Percentiles rank a stretch among this genome's conserved stretches.
Evolutionary conservation across 2,113 vertebrate genomes (phyloP).

Genomic region (Serilophus lunatus): DNA sequence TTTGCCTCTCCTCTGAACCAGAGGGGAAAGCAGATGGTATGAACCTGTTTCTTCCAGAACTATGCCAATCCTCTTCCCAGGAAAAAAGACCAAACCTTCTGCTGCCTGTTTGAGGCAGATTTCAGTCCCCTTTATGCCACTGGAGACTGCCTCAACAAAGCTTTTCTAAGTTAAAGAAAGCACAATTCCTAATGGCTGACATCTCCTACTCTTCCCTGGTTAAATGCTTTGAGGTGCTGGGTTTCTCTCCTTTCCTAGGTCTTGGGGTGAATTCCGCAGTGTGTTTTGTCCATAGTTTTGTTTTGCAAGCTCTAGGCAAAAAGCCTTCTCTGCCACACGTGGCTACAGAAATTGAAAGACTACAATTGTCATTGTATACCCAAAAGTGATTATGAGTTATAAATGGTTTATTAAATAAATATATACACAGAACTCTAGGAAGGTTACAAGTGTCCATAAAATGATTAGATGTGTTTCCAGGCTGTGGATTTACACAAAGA

Average conservation of each 20-base stretch:
- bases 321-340: not conserved
- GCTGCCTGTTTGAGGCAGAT: not conserved
- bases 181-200: not conserved
- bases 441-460: not conserved
- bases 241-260: not conserved
- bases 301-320: not conserved
- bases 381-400: not conserved
- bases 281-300: not conserved
- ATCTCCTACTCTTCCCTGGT: not conserved
- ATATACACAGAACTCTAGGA: not conserved
- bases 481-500: not conserved
- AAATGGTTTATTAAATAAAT: not conserved
- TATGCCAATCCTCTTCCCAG: not conserved
- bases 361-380: not conserved
- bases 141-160: not conserved
- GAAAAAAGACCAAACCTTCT: not conserved
- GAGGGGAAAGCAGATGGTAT: constrained; percentile 22
- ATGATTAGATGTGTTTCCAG: not conserved
- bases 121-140: not conserved
- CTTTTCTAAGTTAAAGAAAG: not conserved
- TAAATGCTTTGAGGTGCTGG: not conserved
- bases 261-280: not conserved
- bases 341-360: not conserved
- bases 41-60: constrained; percentile 18
- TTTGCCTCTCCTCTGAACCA: constrained; percentile 31